Evolutionary conservation across 2,113 vertebrate species (phyloP).

Genomic region (Myanophis thanlyinensis): DNA sequence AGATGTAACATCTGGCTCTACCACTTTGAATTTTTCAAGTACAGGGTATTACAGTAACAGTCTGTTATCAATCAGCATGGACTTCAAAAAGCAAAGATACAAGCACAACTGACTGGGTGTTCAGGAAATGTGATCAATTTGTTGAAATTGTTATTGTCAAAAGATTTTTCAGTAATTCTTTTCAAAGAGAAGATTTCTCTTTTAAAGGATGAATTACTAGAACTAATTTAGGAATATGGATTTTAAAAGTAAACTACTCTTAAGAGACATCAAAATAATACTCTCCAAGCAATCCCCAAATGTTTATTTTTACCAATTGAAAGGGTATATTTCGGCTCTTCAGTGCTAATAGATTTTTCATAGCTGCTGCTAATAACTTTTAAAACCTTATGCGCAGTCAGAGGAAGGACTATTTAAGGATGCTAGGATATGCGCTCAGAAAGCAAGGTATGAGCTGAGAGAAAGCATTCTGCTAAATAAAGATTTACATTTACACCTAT

Average conservation of each 20-base stretch:
- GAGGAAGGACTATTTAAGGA: not conserved
- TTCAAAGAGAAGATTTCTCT: slow-evolving; percentile 29
- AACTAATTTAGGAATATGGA: slow-evolving; percentile 36
- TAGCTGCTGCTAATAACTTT: not conserved
- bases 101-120: slow-evolving; percentile 30
- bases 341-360: not conserved
- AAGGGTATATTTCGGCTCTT: slow-evolving; percentile 15
- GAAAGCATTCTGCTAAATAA: not conserved
- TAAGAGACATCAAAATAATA: slow-evolving; percentile 23
- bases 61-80: slow-evolving; percentile 12
- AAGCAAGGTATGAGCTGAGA: not conserved
- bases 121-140: slow-evolving; percentile 58
- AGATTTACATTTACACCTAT: not conserved
- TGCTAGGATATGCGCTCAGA: not conserved
- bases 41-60: slow-evolving; percentile 10
- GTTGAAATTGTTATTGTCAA: slow-evolving; percentile 55
- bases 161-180: slow-evolving; percentile 42
- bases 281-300: not conserved
- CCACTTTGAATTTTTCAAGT: not conserved
- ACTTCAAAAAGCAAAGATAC: not conserved
- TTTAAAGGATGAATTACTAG: slow-evolving; percentile 36
- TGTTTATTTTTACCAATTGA: slow-evolving; percentile 25
- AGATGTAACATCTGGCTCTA: slow-evolving; percentile 32
- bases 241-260: slow-evolving; percentile 44
- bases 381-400: not conserved